Conservation (phyloP, 2,888 invertebrate genomes). For the Serripes groenlandicus region DNA sequence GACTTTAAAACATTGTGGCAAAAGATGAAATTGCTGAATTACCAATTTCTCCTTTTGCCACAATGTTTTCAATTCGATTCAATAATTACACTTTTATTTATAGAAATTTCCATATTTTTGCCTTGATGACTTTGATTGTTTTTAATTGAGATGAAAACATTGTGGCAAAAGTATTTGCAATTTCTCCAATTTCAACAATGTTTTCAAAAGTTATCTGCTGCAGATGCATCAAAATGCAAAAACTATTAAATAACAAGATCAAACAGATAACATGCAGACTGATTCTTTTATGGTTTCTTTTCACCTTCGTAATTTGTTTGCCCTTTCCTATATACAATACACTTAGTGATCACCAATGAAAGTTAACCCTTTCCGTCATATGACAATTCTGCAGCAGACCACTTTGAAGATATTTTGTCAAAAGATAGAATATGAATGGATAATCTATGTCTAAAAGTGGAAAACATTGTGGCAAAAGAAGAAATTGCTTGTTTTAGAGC, state of each 20-base stretch:
- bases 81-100: no score
- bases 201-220: not conserved
- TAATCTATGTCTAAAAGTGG: not conserved
- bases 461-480: not conserved
- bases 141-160: not conserved
- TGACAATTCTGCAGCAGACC: no score
- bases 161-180: not conserved
- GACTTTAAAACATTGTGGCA: not conserved
- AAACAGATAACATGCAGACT: not conserved
- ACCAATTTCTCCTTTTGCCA: slow-evolving; percentile 1
- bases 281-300: no score
- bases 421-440: no score
- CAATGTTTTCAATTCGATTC: slow-evolving; percentile 13
- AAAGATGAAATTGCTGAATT: not conserved
- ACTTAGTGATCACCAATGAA: no score
- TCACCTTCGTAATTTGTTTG: no score
- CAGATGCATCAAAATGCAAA: not conserved
- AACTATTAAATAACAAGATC: not conserved
- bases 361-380: no score
- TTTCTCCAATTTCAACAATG: not conserved
- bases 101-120: no score
- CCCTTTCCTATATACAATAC: no score
- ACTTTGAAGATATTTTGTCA: no score
- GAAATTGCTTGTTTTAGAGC: not conserved
- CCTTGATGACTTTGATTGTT: no score